Conservation (phyloP, 2,797 vertebrate species). For the Pseudomugil gertrudae region DNA sequence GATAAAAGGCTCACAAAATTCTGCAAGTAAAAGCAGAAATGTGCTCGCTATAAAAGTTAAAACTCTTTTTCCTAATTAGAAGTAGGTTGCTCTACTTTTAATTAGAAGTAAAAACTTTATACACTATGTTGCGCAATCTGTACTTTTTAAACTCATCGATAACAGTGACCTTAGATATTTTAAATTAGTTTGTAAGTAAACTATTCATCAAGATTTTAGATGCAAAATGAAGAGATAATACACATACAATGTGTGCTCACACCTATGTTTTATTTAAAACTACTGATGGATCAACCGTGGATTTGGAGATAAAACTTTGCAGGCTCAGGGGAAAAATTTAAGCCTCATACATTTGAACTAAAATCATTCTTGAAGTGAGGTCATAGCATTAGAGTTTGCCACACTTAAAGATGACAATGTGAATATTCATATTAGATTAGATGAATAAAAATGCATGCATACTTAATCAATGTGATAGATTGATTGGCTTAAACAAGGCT, state of each 20-base stretch:
- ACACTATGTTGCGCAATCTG: background rate
- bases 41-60: background rate
- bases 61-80: background rate
- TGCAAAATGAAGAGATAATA: background rate
- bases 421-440: too few species aligned
- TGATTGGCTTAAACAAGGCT: too few species aligned
- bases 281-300: background rate
- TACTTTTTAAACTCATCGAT: background rate
- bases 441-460: too few species aligned
- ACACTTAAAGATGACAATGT: background rate
- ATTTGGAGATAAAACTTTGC: background rate
- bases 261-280: background rate
- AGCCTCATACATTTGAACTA: background rate
- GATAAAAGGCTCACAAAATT: constrained; percentile 5
- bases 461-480: too few species aligned
- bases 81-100: background rate
- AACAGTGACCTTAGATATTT: background rate
- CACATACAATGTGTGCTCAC: too few species aligned
- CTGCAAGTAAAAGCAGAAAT: background rate
- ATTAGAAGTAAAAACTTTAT: background rate
- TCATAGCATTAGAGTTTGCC: too few species aligned
- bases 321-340: background rate
- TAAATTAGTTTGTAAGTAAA: background rate
- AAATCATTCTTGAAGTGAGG: background rate
- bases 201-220: background rate